phyloP scores from a whole-genome alignment of 1,140 invertebrate genomes.

The Drosophila asahinai region DNA sequence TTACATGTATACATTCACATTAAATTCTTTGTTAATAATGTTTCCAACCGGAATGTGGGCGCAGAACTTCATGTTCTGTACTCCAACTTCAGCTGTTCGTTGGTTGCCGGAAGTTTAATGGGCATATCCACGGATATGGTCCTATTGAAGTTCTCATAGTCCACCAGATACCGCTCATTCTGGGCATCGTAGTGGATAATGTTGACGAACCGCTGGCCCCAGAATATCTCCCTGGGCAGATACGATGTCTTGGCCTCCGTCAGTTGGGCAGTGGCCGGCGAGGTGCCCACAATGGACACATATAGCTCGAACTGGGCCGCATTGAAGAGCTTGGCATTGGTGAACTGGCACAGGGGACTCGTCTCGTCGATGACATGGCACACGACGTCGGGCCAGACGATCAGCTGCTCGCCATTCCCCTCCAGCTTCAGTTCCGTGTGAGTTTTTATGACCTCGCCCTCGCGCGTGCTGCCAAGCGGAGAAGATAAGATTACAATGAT shows the following conservation, averaged over 20 bases:
- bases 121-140: constrained; percentile 86
- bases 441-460: constrained; percentile 75
- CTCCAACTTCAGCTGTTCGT: constrained; percentile 49
- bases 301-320: constrained; percentile 92
- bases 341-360: constrained; percentile 87
- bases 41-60: not conserved
- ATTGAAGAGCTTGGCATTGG: constrained; percentile 86
- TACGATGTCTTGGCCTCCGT: constrained; percentile 92
- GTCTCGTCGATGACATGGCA: constrained; percentile 87
- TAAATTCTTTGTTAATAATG: not conserved
- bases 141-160: constrained; percentile 97
- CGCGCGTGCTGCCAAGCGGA: constrained; percentile 59
- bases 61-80: constrained; percentile 30
- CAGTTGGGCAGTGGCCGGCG: constrained; percentile 91
- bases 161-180: constrained; percentile 95
- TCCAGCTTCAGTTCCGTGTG: constrained; percentile 79
- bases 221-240: constrained; percentile 92
- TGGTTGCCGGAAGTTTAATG: not conserved
- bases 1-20: not conserved
- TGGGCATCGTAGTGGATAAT: constrained; percentile 93
- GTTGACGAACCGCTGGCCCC: constrained; percentile 93
- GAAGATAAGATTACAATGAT: constrained; percentile 5
- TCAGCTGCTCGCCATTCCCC: constrained; percentile 85
- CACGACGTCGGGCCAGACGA: constrained; percentile 89
- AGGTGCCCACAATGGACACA: constrained; percentile 92